Conservation (phyloP, 1,140 invertebrate genomes). For the Tribolium castaneum region DNA sequence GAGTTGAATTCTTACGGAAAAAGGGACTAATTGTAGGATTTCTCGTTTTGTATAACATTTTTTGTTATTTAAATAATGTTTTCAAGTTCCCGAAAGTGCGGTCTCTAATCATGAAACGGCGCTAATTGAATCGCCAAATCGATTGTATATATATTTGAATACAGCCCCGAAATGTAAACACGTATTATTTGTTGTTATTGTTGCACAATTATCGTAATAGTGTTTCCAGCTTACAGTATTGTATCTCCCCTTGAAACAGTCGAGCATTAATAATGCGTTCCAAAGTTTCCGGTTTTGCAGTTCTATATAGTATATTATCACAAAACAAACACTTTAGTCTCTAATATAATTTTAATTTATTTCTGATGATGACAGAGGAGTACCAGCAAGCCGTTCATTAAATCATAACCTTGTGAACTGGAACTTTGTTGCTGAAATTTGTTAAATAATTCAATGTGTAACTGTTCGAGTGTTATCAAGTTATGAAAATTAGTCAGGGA, state of each 20-base stretch:
- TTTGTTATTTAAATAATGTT: too few species aligned
- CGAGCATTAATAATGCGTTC: not conserved
- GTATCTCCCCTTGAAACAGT: not conserved
- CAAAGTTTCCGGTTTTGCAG: not conserved
- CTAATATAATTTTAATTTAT: not conserved
- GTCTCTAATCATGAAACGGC: not conserved
- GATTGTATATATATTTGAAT: not conserved
- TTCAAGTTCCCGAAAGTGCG: too few species aligned
- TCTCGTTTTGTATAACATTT: too few species aligned
- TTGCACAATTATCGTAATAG: not conserved
- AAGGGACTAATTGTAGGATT: too few species aligned
- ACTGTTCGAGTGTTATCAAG: not conserved
- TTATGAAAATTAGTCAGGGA: not conserved
- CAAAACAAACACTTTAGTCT: not conserved
- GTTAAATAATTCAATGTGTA: not conserved
- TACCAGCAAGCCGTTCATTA: not conserved
- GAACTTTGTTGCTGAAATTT: not conserved
- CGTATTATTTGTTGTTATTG: not conserved
- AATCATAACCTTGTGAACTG: not conserved
- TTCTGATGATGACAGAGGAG: not conserved
- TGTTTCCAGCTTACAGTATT: not conserved
- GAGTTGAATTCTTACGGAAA: too few species aligned
- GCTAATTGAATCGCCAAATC: not conserved
- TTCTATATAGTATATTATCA: not conserved
- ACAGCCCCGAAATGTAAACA: not conserved